Evolutionary conservation across 2,797 vertebrate species (phyloP).

Genomic region (Urocyon cinereoargenteus): DNA sequence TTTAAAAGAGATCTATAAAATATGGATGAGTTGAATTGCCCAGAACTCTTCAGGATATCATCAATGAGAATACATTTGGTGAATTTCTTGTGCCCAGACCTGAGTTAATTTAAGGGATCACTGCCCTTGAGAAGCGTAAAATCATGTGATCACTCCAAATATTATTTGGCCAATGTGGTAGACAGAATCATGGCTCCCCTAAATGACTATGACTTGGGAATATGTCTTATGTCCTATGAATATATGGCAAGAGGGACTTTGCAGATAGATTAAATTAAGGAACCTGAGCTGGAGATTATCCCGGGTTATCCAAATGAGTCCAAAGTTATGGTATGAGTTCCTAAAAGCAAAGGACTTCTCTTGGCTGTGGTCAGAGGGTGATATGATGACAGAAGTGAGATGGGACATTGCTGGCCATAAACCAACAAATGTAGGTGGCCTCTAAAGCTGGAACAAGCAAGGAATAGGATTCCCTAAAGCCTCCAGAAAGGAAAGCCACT

Average conservation of each 20-base stretch:
- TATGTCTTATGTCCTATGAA: background rate
- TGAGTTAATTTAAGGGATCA: background rate
- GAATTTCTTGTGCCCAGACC: background rate
- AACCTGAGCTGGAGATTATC: background rate
- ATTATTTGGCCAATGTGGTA: background rate
- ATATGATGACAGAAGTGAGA: background rate
- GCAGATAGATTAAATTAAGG: background rate
- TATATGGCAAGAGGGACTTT: background rate
- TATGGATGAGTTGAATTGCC: background rate
- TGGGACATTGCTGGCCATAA: background rate
- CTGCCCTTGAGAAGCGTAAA: background rate
- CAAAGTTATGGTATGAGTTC: background rate
- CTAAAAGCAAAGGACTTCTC: background rate
- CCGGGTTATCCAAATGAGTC: background rate
- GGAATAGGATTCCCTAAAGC: too few relatives aligned
- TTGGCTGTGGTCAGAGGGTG: background rate
- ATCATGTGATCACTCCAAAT: background rate
- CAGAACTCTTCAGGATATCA: background rate
- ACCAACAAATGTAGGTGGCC: background rate
- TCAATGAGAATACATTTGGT: background rate
- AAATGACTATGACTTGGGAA: background rate
- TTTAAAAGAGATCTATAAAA: constrained; percentile 18
- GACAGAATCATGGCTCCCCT: background rate
- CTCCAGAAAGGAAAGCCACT: background rate
- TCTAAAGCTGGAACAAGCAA: background rate